These are phyloP conservation scores for Eulacestoma nigropectus DNA, from an alignment of 2,113 vertebrate species.

Conservation along the genomic window DNA sequence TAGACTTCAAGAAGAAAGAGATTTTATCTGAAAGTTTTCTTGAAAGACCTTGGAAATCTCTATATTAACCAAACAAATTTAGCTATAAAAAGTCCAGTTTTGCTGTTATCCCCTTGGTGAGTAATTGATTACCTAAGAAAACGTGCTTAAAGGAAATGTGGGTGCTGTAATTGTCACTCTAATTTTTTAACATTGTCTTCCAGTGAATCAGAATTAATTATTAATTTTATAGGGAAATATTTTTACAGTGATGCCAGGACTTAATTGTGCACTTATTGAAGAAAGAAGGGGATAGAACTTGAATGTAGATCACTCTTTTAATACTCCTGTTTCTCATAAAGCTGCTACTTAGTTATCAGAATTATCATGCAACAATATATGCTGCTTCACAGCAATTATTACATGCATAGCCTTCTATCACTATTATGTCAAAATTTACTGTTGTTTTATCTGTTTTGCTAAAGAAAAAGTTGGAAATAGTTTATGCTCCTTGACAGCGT, in stretches of 20 bases:
- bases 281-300: not conserved
- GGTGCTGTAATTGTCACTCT: not conserved
- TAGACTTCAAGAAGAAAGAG: not conserved
- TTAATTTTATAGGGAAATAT: not conserved
- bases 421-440: not conserved
- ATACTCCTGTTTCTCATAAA: not conserved
- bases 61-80: not conserved
- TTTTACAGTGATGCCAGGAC: not conserved
- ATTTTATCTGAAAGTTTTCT: not conserved
- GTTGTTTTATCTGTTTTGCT: not conserved
- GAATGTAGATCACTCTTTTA: not conserved
- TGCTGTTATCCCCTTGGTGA: not conserved
- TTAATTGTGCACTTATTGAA: not conserved
- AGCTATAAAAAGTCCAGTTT: not conserved
- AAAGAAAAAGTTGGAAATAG: not conserved
- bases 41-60: not conserved
- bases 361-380: not conserved
- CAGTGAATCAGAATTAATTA: not conserved
- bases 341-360: not conserved
- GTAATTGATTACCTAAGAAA: not conserved
- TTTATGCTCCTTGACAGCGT: not conserved
- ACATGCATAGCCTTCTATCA: not conserved
- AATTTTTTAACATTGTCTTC: not conserved
- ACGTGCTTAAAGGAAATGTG: not conserved
- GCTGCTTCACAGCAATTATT: not conserved